phyloP scores from a whole-genome alignment of 2,888 invertebrate species.

The Trypoxylon attenuatum region DNA sequence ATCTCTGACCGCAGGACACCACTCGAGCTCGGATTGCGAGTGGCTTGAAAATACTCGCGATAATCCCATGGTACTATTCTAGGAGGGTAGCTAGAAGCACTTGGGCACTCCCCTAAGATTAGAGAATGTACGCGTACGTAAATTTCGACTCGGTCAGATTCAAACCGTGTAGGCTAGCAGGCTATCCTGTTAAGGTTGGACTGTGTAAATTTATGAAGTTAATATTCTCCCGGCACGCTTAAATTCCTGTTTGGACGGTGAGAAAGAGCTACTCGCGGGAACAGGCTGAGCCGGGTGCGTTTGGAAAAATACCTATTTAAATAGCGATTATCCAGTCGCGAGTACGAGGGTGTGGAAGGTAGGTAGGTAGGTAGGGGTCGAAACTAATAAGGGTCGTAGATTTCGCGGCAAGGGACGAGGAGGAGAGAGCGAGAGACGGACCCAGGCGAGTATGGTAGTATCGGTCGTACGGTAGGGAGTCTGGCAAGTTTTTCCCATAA shows the following conservation, averaged over 20 bases:
- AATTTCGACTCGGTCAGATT: neutral
- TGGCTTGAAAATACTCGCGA: neutral
- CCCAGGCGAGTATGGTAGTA: no score
- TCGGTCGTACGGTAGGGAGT: slow-evolving; percentile 10
- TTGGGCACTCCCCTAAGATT: neutral
- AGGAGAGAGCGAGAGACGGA: no score
- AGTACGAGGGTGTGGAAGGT: no score
- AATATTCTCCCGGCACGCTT: slow-evolving; percentile 6
- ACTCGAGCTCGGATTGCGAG: neutral
- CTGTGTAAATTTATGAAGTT: slow-evolving; percentile 20
- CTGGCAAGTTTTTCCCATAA: slow-evolving; percentile 70
- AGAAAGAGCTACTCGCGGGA: no score
- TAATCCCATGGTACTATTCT: neutral
- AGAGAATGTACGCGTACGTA: slow-evolving; percentile 4
- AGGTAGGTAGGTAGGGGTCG: neutral
- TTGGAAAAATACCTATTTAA: slow-evolving; percentile 9
- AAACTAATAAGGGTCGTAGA: slow-evolving; percentile 22
- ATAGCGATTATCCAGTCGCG: neutral
- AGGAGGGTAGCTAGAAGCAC: neutral
- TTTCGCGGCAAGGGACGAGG: slow-evolving; percentile 27
- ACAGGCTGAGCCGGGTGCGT: neutral
- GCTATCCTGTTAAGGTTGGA: neutral
- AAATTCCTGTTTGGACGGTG: slow-evolving; percentile 10
- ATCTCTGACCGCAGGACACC: neutral
- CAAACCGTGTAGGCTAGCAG: neutral